Evolutionary conservation across 1,140 invertebrate genomes (phyloP).

Genomic region (Drosophila serrata): DNA sequence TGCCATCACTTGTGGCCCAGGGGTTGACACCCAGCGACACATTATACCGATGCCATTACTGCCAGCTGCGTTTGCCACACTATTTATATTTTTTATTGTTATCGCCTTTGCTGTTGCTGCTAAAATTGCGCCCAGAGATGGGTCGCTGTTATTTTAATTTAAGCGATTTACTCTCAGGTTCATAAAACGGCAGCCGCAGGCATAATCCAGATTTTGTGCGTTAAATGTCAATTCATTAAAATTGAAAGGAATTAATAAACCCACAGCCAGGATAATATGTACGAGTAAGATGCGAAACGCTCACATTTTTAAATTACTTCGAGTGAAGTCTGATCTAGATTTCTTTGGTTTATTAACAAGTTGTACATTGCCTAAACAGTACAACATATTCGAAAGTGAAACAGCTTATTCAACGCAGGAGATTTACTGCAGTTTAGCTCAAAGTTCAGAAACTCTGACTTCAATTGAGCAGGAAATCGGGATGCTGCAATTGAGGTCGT

Average conservation of each 20-base stretch:
- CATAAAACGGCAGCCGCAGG: slow-evolving; percentile 60
- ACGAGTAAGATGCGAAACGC: not conserved
- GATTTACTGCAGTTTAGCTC: not conserved
- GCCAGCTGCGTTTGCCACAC: slow-evolving; percentile 75
- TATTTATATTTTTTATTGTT: slow-evolving; percentile 77
- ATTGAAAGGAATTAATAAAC: slow-evolving; percentile 42
- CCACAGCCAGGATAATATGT: not conserved
- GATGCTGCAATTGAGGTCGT: slow-evolving; percentile 21
- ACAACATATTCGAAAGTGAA: not conserved
- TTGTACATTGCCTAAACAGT: not conserved
- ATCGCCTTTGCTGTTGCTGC: slow-evolving; percentile 11
- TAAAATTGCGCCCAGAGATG: slow-evolving; percentile 13
- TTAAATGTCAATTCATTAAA: slow-evolving; percentile 53
- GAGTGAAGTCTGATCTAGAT: too few relatives aligned
- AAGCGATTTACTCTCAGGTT: slow-evolving; percentile 69
- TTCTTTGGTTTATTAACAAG: not conserved
- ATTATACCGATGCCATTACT: slow-evolving; percentile 73
- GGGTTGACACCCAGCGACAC: slow-evolving; percentile 49
- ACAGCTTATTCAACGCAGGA: too few relatives aligned
- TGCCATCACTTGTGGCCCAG: slow-evolving; percentile 54
- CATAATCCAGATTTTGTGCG: slow-evolving; percentile 54
- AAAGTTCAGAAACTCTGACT: not conserved
- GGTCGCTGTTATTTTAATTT: slow-evolving; percentile 70
- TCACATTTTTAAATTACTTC: not conserved
- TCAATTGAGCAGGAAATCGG: not conserved